phyloP scores from a whole-genome alignment of 2,888 invertebrate genomes.

The Athalia circularis region DNA sequence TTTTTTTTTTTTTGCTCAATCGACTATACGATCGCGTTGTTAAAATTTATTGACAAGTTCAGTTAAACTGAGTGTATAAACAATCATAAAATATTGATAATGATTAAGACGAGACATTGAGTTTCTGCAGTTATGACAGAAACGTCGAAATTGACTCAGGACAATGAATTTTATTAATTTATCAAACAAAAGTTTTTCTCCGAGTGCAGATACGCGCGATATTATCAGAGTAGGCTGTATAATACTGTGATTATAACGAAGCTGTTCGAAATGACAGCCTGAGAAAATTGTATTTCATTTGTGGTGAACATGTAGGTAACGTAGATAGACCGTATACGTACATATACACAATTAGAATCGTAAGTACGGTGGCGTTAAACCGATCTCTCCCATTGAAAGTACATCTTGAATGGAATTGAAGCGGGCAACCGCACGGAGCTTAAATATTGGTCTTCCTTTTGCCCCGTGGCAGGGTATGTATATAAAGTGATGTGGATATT shows the following conservation, averaged over 20 bases:
- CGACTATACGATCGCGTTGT: too few species aligned
- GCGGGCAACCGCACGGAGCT: constrained; percentile 51
- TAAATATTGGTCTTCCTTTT: constrained; percentile 61
- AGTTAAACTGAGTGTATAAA: too few species aligned
- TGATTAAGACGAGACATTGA: too few species aligned
- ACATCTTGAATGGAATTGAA: constrained; percentile 46
- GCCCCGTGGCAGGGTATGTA: constrained; percentile 27
- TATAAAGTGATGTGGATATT: not conserved
- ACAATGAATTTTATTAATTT: too few species aligned
- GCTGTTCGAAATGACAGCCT: constrained; percentile 58
- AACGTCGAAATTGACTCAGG: too few species aligned
- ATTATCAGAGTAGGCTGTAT: not conserved
- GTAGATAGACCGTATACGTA: not conserved
- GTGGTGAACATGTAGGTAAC: not conserved
- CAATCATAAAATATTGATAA: too few species aligned
- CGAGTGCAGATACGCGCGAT: too few species aligned
- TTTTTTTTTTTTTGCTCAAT: too few species aligned
- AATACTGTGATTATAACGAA: constrained; percentile 19
- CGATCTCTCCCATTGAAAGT: constrained; percentile 44
- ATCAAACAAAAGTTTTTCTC: too few species aligned
- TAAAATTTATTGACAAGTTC: too few species aligned
- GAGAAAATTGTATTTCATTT: constrained; percentile 57
- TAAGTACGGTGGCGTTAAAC: constrained; percentile 25
- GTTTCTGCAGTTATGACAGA: too few species aligned
- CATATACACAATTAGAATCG: not conserved